These are phyloP conservation scores for Drosophila grimshawi DNA, from an alignment of 1,140 invertebrate species.

Conservation along the genomic window DNA sequence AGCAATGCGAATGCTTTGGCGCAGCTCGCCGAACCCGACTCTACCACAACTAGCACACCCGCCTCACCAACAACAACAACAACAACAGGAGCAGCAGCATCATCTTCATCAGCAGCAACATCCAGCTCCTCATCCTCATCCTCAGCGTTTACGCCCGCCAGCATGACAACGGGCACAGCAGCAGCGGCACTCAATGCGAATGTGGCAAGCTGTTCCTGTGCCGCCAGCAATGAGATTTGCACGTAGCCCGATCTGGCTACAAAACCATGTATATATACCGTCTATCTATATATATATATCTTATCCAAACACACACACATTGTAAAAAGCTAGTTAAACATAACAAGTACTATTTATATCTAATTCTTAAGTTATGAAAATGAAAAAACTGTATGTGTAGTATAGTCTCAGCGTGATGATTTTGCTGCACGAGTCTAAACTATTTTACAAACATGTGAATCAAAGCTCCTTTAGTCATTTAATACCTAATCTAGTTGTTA, in stretches of 20 bases:
- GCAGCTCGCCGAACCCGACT: conserved; percentile 61
- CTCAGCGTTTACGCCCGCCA: conserved; percentile 50
- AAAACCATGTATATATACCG: conserved; percentile 25
- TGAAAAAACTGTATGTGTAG: conserved; percentile 21
- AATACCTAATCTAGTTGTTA: conserved; percentile 61
- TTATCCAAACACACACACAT: conserved; percentile 44
- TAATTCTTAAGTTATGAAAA: conserved; percentile 33
- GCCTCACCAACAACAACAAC: conserved; percentile 33
- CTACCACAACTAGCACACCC: conserved; percentile 44
- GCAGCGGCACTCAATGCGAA: conserved; percentile 67
- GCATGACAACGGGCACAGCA: conserved; percentile 67
- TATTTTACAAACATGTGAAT: conserved; percentile 59
- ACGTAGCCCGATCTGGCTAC: conserved; percentile 61
- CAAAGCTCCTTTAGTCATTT: conserved; percentile 77
- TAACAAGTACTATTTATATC: conserved; percentile 67
- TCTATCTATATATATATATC: conserved; percentile 36
- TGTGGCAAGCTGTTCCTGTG: conserved; percentile 63
- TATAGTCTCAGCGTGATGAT: neutral
- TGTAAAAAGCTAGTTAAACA: conserved; percentile 75
- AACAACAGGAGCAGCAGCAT: conserved; percentile 10
- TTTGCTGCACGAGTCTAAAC: conserved; percentile 26
- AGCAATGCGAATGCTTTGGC: conserved; percentile 46
- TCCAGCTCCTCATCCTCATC: conserved; percentile 16
- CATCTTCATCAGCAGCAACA: conserved; percentile 6
- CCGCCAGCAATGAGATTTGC: conserved; percentile 72